Evolutionary conservation across 2,888 invertebrate species (phyloP), one percentile per base, ranked within the genome.

Genomic region (Quadroppia sp.): DNA sequence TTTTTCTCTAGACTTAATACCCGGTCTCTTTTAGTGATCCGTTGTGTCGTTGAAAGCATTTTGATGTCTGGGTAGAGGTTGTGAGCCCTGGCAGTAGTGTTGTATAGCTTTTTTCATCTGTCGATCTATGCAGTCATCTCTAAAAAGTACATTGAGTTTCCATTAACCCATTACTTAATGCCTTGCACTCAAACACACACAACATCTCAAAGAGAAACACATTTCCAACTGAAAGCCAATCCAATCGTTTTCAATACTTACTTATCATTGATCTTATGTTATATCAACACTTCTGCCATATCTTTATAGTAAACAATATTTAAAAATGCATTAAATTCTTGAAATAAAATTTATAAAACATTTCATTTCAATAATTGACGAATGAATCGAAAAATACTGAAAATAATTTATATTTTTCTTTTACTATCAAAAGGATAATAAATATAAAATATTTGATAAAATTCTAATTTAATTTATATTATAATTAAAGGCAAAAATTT

Each of bases 131-230:
- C 64, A 64, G 64, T 64, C 64, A 64, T 64, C 61, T 61, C 64
- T 64, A 64, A 64, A 64, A 64, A 64, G 20, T 64, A 64, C 64
- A 64, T 36, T 64, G 64, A 64, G 64, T 64, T 64, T 64, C 64
- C 64, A 64, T 64, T 64, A 64, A 64, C 64, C 64, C 64, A 64
- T 64, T 64, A 64, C 64, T 64, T 64, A 64, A 64, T 64, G 64
- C 64, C 17, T 64, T 64, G 36, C 64, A 64, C 30, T 30, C 64
- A 64, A 61, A 64, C 13, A 13, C 4, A 36, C 6, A 64, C 9
- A 32, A 64, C 30, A 40, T 40, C 64, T 40, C 20, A 36, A 64
- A 64, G n/a, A 64, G 40, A 64, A 40, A 36, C 32, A 36, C 64
- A 64, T 64, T 64, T 64, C 36, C 40, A 36, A 64, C 64, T 36